Conservation (phyloP, 2,888 invertebrate genomes). For the Lagria hirta region DNA sequence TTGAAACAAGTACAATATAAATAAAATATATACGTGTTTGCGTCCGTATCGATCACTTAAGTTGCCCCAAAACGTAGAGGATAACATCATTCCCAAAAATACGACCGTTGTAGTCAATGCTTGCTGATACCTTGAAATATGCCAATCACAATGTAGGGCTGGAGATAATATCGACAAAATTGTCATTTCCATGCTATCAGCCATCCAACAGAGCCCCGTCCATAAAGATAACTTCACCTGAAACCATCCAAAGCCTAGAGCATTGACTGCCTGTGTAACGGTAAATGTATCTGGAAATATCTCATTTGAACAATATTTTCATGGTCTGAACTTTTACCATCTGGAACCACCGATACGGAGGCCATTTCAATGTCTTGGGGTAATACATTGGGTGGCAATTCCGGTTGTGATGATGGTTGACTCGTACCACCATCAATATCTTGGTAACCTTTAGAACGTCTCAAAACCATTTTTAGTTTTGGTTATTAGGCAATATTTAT, state of each 20-base stretch:
- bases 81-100: slow-evolving; percentile 96
- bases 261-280: slow-evolving; percentile 83
- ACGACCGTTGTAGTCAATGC: slow-evolving; percentile 92
- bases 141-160: slow-evolving; percentile 93
- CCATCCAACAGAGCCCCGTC: slow-evolving; percentile 92
- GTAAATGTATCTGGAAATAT: slow-evolving; percentile 75
- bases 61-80: slow-evolving; percentile 94
- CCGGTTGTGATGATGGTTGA: slow-evolving; percentile 44
- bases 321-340: slow-evolving; percentile 59
- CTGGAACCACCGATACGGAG: slow-evolving; percentile 76
- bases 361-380: slow-evolving; percentile 76
- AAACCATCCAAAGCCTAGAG: slow-evolving; percentile 85
- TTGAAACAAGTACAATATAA: no score
- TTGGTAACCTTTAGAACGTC: slow-evolving; percentile 63
- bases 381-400: slow-evolving; percentile 54
- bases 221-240: slow-evolving; percentile 84
- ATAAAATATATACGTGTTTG: slow-evolving; percentile 65
- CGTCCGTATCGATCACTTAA: slow-evolving; percentile 91
- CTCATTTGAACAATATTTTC: slow-evolving; percentile 4
- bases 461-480: slow-evolving; percentile 51
- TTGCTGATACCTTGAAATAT: slow-evolving; percentile 85
- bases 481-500: no score
- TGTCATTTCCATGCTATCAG: slow-evolving; percentile 98
- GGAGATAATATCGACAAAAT: slow-evolving; percentile 92
- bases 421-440: slow-evolving; percentile 60